Evolutionary conservation across 2,113 vertebrate genomes (phyloP).

Genomic region (Mugil cephalus): DNA sequence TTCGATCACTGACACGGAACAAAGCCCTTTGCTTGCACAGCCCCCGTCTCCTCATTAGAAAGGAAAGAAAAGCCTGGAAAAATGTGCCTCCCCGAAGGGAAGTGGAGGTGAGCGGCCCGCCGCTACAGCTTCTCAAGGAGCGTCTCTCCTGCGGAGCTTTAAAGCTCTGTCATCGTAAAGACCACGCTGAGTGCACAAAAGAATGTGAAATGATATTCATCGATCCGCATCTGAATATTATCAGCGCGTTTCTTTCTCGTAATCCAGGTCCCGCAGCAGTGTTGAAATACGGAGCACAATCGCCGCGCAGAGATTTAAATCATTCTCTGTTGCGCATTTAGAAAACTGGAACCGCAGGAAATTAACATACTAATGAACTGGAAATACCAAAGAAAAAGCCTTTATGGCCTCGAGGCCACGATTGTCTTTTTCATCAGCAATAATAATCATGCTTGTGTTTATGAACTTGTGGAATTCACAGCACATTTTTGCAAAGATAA

Average conservation of each 20-base stretch:
- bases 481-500: not conserved
- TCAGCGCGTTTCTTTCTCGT: not conserved
- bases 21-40: slow-evolving; percentile 30
- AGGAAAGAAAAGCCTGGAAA: slow-evolving; percentile 49
- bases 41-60: slow-evolving; percentile 51
- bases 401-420: slow-evolving; percentile 23
- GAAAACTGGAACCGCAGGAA: slow-evolving; percentile 14
- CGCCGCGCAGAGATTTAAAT: slow-evolving; percentile 1
- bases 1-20: slow-evolving; percentile 40
- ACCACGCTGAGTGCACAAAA: not conserved
- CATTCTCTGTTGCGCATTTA: not conserved
- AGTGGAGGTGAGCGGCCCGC: slow-evolving; percentile 30
- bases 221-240: slow-evolving; percentile 18
- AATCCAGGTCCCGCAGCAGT: not conserved
- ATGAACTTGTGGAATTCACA: slow-evolving; percentile 6
- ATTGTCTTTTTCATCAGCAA: slow-evolving; percentile 16
- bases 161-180: slow-evolving; percentile 24
- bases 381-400: slow-evolving; percentile 51
- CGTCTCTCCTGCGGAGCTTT: slow-evolving; percentile 16
- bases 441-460: not conserved
- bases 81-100: slow-evolving; percentile 21
- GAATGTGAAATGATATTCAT: slow-evolving; percentile 39
- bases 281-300: slow-evolving; percentile 13
- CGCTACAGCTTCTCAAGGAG: slow-evolving; percentile 30
- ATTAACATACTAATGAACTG: slow-evolving; percentile 52